Base-by-base conservation (phyloP, 1,140 invertebrate genomes). In the Lordiphosa stackelbergi region DNA sequence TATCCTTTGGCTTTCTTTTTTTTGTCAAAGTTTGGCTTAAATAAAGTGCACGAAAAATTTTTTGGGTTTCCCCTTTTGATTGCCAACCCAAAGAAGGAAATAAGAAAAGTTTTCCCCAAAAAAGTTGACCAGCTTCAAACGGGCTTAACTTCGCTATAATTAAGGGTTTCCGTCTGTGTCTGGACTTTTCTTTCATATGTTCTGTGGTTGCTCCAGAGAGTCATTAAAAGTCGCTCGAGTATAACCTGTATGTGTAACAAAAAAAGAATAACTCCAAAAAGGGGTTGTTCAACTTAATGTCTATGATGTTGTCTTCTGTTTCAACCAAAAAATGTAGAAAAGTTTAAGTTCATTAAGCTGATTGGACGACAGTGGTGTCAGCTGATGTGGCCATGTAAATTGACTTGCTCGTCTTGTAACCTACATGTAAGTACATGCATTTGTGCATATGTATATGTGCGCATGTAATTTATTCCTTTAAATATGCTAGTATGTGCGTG, bases 221-320 rank as follows among this genome's bases (percentile, higher is more conserved):
- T 70, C 77, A 83, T 83, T 83, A 83, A 73, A 70, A 65, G 60
- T 59, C 72, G 58, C 57, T 70, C 61, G 73, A 73, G 65, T 69
- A 61, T 63, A 46, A 36, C 42, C 42, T 46, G 64, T 69, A 37
- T 57, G 58, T 57, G 59, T 36, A 37, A 62, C 41, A 38, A 42
- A 56, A 56, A 53, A 57, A 57, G 49, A 71, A 71, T 47, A 63
- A 62, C 58, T 6, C 45, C 41, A 73, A 37, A 13, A 66, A 83
- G 73, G 69, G 77, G 72, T 75, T 81, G 71, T 64, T 72, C 66
- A 73, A 78, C 74, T 66, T 69, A 49, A 51, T 42, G 36, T 53
- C 28, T 64, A 55, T n/a, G 28, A 22, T 37, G 48, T 11, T 36
- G 55, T 43, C 28, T 36, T 53, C n/a, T 19, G 35, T 28, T 24